A percentile compares a stretch with the other conserved stretches of the same genome.
Evolutionary conservation across 2,888 invertebrate genomes (phyloP).

Genomic region (Cristatella mucedo): DNA sequence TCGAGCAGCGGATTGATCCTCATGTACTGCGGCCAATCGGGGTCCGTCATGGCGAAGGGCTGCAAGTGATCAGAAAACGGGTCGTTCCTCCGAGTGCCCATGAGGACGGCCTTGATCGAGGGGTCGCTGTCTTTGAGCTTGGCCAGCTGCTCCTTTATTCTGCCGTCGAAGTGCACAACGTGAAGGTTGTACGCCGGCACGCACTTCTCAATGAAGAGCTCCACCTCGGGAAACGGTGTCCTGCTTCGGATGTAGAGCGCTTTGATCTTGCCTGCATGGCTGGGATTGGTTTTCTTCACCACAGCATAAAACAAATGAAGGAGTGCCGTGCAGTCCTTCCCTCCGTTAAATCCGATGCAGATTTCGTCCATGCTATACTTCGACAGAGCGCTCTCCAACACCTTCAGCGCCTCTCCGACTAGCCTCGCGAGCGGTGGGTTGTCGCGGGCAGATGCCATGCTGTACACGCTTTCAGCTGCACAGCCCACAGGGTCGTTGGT

Average conservation of each 20-base stretch:
- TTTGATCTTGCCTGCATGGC: conserved; percentile 40
- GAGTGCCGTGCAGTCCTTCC: conserved; percentile 90
- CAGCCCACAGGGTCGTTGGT: conserved; percentile 35
- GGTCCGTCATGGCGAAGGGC: conserved; percentile 50
- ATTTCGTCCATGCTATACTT: conserved; percentile 55
- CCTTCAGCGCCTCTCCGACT: conserved; percentile 27
- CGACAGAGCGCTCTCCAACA: conserved; percentile 24
- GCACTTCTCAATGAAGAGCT: conserved; percentile 61
- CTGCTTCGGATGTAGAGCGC: conserved; percentile 65
- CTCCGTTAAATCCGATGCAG: conserved; percentile 88
- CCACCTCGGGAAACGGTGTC: conserved; percentile 65
- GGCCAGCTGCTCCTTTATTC: conserved; percentile 54
- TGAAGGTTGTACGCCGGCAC: conserved; percentile 58
- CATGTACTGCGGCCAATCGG: conserved; percentile 74
- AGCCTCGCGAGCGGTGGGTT: conserved; percentile 13
- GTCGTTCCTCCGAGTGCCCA: conserved; percentile 80
- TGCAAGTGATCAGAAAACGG: conserved; percentile 49
- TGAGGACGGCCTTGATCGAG: conserved; percentile 62
- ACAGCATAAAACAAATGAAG: conserved; percentile 53
- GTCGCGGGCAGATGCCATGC: conserved; percentile 15
- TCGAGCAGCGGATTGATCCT: conserved; percentile 75
- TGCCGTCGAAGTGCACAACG: conserved; percentile 45
- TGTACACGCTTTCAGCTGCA: conserved; percentile 25
- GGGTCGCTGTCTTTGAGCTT: conserved; percentile 45
- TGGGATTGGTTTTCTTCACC: conserved; percentile 23